phyloP scores from a whole-genome alignment of 1,140 invertebrate species.

The Drosophila melanica region DNA sequence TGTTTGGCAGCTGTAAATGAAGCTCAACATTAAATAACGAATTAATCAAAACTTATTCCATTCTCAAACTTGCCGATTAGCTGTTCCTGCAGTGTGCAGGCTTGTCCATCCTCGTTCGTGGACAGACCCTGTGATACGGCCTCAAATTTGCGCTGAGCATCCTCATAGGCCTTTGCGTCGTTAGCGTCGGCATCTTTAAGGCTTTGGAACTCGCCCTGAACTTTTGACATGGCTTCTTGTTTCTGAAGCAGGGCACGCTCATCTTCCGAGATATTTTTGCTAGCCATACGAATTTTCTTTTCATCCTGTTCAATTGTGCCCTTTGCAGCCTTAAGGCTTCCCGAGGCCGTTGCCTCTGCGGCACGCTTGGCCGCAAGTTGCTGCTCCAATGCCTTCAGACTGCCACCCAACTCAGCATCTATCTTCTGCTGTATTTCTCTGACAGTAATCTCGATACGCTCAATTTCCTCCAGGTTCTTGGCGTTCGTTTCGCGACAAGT shows the following conservation, averaged over 20 bases:
- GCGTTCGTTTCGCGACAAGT: constrained; percentile 84
- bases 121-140: constrained; percentile 93
- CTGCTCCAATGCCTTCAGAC: constrained; percentile 88
- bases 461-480: constrained; percentile 86
- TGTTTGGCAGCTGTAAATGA: constrained; percentile 88
- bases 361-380: constrained; percentile 88
- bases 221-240: constrained; percentile 88
- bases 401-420: constrained; percentile 87
- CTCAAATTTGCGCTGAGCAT: constrained; percentile 92
- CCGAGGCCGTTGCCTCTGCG: constrained; percentile 88
- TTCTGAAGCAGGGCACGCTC: constrained; percentile 87
- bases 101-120: constrained; percentile 91
- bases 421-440: constrained; percentile 86
- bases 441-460: constrained; percentile 85
- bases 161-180: constrained; percentile 88
- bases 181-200: constrained; percentile 88
- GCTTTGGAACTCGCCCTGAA: constrained; percentile 88
- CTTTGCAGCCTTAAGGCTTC: constrained; percentile 88
- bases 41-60: neutral
- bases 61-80: constrained; percentile 88
- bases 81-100: constrained; percentile 95
- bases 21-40: neutral
- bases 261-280: constrained; percentile 90
- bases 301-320: constrained; percentile 89
- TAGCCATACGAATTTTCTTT: constrained; percentile 88